A percentile compares a stretch with the other conserved stretches of the same genome.
Conservation (phyloP, 2,888 invertebrate species). For the Cryptocephalus primarius region DNA sequence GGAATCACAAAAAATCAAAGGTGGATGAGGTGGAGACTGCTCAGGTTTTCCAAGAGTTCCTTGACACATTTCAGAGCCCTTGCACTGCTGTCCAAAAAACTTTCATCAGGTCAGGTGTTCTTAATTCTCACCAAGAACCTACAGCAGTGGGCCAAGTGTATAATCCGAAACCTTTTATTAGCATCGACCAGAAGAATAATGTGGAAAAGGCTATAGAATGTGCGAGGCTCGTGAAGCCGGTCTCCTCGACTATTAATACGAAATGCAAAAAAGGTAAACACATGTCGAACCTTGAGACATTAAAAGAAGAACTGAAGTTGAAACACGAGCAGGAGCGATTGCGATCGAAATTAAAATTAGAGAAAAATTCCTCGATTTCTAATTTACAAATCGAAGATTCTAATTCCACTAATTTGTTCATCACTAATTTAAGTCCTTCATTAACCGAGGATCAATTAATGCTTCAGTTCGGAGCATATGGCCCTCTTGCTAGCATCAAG, state of each 20-base stretch:
- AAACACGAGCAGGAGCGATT: constrained; percentile 86
- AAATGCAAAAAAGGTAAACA: constrained; percentile 64
- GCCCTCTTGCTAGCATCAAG: constrained; percentile 96
- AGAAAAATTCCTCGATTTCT: background rate
- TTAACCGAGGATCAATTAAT: constrained; percentile 90
- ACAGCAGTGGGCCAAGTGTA: constrained; percentile 75
- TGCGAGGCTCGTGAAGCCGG: constrained; percentile 49
- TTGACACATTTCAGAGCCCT: constrained; percentile 78
- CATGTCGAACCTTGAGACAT: constrained; percentile 90
- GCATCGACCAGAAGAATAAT: constrained; percentile 26
- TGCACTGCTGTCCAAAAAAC: constrained; percentile 49
- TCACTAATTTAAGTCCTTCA: constrained; percentile 92
- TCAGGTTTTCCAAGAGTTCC: constrained; percentile 89
- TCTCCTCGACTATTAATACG: constrained; percentile 38
- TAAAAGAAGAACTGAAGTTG: constrained; percentile 94
- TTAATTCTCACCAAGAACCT: constrained; percentile 80
- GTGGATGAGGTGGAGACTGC: constrained; percentile 83
- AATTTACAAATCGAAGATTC: constrained; percentile 57
- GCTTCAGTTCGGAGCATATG: constrained; percentile 93
- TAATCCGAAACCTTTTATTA: constrained; percentile 68
- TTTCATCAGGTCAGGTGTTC: constrained; percentile 74
- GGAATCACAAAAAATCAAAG: constrained; percentile 35
- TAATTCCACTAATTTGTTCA: constrained; percentile 92
- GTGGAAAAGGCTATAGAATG: constrained; percentile 48
- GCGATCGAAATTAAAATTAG: constrained; percentile 36